A percentile compares a stretch with the other conserved stretches of the same genome.
These are phyloP conservation scores for Goniozus legneri DNA, from an alignment of 1,140 invertebrate species.

Conservation along the genomic window DNA sequence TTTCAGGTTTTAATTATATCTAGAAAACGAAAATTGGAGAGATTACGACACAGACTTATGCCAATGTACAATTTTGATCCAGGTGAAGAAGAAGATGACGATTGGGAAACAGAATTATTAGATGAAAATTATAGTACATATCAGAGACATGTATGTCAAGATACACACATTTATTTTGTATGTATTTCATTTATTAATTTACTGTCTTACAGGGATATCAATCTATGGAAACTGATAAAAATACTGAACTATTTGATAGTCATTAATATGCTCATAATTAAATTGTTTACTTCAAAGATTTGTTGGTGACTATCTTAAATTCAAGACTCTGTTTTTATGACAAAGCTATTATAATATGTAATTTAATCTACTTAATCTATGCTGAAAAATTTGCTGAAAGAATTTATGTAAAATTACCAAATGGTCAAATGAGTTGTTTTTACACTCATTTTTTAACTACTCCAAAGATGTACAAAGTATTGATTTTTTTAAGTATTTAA, in stretches of 20 bases:
- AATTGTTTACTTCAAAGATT: too few relatives aligned
- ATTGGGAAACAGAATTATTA: conserved; percentile 63
- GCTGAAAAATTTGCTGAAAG: too few relatives aligned
- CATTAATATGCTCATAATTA: too few relatives aligned
- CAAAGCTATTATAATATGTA: too few relatives aligned
- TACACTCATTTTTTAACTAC: too few relatives aligned
- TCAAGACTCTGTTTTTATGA: too few relatives aligned
- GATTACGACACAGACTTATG: conserved; percentile 62
- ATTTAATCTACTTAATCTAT: too few relatives aligned
- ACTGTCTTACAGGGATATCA: conserved; percentile 48
- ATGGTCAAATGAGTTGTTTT: conserved; percentile 3
- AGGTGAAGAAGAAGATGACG: conserved; percentile 58
- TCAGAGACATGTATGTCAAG: conserved; percentile 47
- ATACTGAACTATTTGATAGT: conserved; percentile 44
- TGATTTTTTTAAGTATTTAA: conserved; percentile 2
- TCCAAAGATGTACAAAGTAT: too few relatives aligned
- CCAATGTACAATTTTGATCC: conserved; percentile 68
- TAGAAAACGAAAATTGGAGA: conserved; percentile 56
- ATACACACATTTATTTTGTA: too few relatives aligned
- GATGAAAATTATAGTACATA: conserved; percentile 45
- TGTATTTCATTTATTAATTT: conserved; percentile 15
- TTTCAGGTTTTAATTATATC: conserved; percentile 52
- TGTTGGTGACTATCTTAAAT: too few relatives aligned
- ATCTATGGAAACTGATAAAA: conserved; percentile 49
- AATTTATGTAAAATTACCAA: too few relatives aligned